Evolutionary conservation across 2,797 vertebrate genomes (phyloP).

Genomic region (Diplodus puntazzo): DNA sequence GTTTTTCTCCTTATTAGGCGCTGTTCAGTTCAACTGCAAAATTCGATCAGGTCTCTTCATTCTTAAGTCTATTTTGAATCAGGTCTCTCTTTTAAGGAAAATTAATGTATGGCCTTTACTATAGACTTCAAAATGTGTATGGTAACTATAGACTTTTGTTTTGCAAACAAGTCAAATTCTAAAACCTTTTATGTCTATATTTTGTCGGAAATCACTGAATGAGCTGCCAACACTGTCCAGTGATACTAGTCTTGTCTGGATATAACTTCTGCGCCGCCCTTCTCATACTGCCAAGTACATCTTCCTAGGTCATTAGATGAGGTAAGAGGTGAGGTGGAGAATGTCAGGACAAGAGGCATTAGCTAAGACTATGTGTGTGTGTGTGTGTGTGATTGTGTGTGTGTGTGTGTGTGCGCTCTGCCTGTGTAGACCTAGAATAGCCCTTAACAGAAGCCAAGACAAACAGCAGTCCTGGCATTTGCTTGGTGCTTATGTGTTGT

Average conservation of each 20-base stretch:
- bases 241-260: neutral
- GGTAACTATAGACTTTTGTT: neutral
- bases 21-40: neutral
- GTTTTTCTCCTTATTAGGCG: neutral
- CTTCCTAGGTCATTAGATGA: conserved; percentile 33
- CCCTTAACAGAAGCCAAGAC: conserved; percentile 60
- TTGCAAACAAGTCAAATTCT: neutral
- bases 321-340: conserved; percentile 47
- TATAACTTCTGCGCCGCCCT: neutral
- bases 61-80: neutral
- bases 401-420: conserved; percentile 21
- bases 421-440: conserved; percentile 1
- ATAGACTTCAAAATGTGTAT: neutral
- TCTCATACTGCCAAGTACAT: neutral
- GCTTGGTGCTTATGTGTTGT: conserved; percentile 32
- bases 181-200: neutral
- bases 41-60: neutral
- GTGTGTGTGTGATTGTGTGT: conserved; percentile 23
- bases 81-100: neutral
- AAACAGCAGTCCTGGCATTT: conserved; percentile 74
- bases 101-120: neutral
- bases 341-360: conserved; percentile 51
- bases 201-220: neutral
- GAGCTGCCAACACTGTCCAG: neutral
- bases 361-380: conserved; percentile 45